phyloP scores from a whole-genome alignment of 2,888 invertebrate species.

The Drosophila atripex region DNA sequence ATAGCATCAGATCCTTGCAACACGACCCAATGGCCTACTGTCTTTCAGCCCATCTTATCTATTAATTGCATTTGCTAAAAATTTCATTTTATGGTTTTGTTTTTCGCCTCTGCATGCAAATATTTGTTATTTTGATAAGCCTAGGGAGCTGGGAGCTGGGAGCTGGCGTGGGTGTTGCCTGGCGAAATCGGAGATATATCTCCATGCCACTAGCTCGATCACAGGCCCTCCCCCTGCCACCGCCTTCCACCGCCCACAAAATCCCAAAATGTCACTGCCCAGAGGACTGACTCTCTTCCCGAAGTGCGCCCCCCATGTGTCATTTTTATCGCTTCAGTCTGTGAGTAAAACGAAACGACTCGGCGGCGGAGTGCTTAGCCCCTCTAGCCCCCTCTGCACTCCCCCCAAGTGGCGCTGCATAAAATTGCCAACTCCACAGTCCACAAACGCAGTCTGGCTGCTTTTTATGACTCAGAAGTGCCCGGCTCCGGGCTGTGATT shows the following conservation, averaged over 20 bases:
- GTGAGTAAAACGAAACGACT: neutral
- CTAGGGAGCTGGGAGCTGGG: neutral
- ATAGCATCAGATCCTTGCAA: too few relatives aligned
- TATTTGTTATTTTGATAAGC: slow-evolving; percentile 1
- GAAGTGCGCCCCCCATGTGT: slow-evolving; percentile 37
- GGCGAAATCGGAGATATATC: neutral
- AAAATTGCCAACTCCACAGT: slow-evolving; percentile 47
- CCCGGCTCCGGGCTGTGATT: slow-evolving; percentile 53
- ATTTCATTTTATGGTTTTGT: slow-evolving; percentile 1
- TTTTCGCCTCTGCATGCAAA: neutral
- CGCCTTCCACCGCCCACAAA: slow-evolving; percentile 21
- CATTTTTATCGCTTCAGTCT: slow-evolving; percentile 39
- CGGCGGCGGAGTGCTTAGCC: neutral
- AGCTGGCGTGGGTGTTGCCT: neutral
- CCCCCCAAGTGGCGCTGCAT: slow-evolving; percentile 39
- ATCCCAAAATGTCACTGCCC: slow-evolving; percentile 33
- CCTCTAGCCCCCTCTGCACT: neutral
- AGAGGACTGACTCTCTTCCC: slow-evolving; percentile 25
- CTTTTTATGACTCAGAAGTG: slow-evolving; percentile 64
- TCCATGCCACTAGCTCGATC: slow-evolving; percentile 16
- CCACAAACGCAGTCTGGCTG: slow-evolving; percentile 27
- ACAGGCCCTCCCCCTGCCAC: neutral
- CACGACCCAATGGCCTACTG: too few relatives aligned
- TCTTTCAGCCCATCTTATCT: neutral
- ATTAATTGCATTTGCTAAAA: neutral